Base-by-base conservation (phyloP, 1,140 invertebrate species). In the Drosophila bifasciata region DNA sequence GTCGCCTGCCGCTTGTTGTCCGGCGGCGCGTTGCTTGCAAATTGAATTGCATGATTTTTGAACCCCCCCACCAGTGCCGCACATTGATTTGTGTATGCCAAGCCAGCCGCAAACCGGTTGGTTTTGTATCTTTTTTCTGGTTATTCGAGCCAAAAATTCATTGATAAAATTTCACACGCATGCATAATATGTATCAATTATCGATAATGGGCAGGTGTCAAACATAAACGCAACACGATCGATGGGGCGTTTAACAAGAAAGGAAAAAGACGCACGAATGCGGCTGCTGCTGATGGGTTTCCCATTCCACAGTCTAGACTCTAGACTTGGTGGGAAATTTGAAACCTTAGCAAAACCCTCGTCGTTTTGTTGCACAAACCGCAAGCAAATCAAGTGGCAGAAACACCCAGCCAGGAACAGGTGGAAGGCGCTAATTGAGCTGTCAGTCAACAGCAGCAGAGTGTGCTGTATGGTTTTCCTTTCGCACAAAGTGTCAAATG, bases 41-140 rank as follows among this genome's bases (percentile, higher is more conserved):
- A 85, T 84, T 85, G 72, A 80, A 85, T 85, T 84, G 76, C 80
- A 76, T 75, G 79, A 59, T 56, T 36, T 40, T 23, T 60, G 19
- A 44, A 19, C n/a, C 39, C 21, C 11, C 21, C 11, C 45, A 16
- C 21, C 17, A 21, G 45, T 50, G 28, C 44, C 19, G 23, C 41
- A 81, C 57, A 59, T 74, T 83, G 62, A 83, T 74, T 79, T 60
- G 52, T 43, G 48, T 52, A 28, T 6, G 0, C 45, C 25, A 28
- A 25, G 3, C 43, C 44, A 23, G 5, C 28, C n/a, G 15, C 44
- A 39, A 64, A 83, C 79, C 58, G 61, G 79, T 79, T 83, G 23
- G 44, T 43, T 28, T 40, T 17, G 23, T 32, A 28, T n/a, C 2
- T 9, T 50, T 50, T 28, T 28, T 25, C n/a, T 17, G 13, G 15